A percentile compares a stretch with the other conserved stretches of the same genome.
Conservation (phyloP, 2,888 invertebrate species). For the Catocala nupta region DNA sequence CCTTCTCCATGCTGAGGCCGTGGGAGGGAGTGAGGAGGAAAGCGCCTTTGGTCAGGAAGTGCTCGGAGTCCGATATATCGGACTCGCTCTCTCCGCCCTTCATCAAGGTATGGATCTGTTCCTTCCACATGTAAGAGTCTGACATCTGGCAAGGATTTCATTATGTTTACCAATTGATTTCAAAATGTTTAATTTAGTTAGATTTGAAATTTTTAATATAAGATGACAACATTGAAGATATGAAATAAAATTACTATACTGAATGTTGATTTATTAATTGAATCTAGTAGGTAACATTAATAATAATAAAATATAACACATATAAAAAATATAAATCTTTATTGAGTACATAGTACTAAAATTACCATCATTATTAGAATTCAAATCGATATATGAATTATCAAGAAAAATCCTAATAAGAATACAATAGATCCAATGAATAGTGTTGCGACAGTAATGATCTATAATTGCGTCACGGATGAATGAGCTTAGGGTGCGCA, state of each 20-base stretch:
- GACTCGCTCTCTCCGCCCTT: constrained; percentile 93
- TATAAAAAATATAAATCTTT: too few species aligned
- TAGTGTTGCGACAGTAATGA: constrained; percentile 49
- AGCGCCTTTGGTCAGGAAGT: constrained; percentile 94
- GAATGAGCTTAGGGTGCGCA: constrained; percentile 49
- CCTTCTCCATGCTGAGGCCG: constrained; percentile 95
- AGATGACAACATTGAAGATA: too few species aligned
- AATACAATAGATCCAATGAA: constrained; percentile 62
- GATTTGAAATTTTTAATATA: too few species aligned
- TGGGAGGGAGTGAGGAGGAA: constrained; percentile 95
- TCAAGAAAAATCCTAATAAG: constrained; percentile 53
- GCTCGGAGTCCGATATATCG: constrained; percentile 91
- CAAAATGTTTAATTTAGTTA: neutral
- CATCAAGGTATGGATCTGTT: constrained; percentile 86
- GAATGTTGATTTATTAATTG: too few species aligned
- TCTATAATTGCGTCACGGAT: constrained; percentile 48
- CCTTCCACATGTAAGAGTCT: constrained; percentile 85
- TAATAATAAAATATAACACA: too few species aligned
- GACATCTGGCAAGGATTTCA: constrained; percentile 72
- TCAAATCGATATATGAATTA: constrained; percentile 35
- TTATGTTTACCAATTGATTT: constrained; percentile 3
- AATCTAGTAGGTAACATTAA: too few species aligned
- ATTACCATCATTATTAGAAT: neutral
- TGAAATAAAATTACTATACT: too few species aligned
- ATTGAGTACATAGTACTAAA: too few species aligned